A percentile compares a stretch with the other conserved stretches of the same genome.
Conservation (phyloP, 2,113 vertebrate genomes). For the Trematocara unimaculatum region DNA sequence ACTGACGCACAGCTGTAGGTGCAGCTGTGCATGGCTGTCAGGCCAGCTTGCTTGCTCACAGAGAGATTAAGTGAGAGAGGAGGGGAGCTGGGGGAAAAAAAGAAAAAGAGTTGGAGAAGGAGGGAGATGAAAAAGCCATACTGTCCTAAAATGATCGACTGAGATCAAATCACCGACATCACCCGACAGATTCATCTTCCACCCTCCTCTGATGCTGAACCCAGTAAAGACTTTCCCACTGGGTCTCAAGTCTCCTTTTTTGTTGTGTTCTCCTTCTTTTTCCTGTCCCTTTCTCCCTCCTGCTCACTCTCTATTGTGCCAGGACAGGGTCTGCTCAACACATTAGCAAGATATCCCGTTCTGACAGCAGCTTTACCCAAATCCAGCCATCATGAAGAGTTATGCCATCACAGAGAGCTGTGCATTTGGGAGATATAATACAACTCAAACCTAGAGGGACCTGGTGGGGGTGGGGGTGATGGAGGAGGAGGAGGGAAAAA, state of each 20-base stretch:
- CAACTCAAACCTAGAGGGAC: slow-evolving; percentile 49
- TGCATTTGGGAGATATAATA: slow-evolving; percentile 39
- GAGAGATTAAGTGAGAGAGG: not conserved
- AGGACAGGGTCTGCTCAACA: slow-evolving; percentile 38
- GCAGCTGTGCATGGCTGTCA: slow-evolving; percentile 62
- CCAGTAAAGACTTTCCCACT: not conserved
- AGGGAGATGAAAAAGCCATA: not conserved
- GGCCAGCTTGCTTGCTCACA: not conserved
- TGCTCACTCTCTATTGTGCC: not conserved
- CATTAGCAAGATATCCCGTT: slow-evolving; percentile 56
- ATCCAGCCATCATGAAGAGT: slow-evolving; percentile 62
- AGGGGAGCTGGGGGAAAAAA: not conserved
- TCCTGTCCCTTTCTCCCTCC: not conserved
- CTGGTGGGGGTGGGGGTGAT: not conserved
- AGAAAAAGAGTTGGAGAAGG: not conserved
- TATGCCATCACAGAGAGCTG: slow-evolving; percentile 39
- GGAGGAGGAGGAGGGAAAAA: not conserved
- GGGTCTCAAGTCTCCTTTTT: not conserved
- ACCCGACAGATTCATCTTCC: slow-evolving; percentile 1
- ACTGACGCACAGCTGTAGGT: slow-evolving; percentile 56
- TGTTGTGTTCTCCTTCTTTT: not conserved
- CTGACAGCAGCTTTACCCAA: slow-evolving; percentile 60
- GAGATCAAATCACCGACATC: slow-evolving; percentile 20
- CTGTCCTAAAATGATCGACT: not conserved
- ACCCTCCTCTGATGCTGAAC: not conserved